Base-by-base conservation (phyloP, 2,113 vertebrate species). In the Alouatta palliata region DNA sequence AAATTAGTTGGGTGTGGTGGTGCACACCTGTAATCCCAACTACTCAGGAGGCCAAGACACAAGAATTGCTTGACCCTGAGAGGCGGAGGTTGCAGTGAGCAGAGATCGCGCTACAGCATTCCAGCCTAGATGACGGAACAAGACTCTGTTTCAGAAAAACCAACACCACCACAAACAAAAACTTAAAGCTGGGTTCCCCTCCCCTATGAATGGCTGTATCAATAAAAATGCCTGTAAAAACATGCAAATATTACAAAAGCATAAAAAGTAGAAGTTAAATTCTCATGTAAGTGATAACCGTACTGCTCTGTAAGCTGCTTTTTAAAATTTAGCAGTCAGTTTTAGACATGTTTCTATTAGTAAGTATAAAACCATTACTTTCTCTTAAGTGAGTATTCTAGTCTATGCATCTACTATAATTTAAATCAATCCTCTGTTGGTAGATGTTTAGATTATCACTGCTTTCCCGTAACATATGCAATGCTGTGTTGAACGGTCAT, bases 211-310 rank as follows among this genome's bases (percentile, higher is more conserved):
- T 0, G 70, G 79, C 47, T 73, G 7, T 90, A 84, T 58, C 43
- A 64, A 35, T 43, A 87, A 37, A 90, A 19, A 56, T 13, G 64
- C 30, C 70, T 92, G 21, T 45, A 79, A 87, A 95, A 94, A 52
- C 23, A 92, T 6, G 35, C 5, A 90, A 95, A 88, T 32, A 96
- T 58, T 87, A 64, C 13, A 87, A 93, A 80, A 76, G 32, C 17
- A 56, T 83, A 89, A 85, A 82, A 92, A 23, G 19, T n/a, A 82
- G 21, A 91, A 92, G 40, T 76, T 5, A 91, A 94, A 96, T 77
- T 87, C 6, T 90, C 73, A 47, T 32, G 5, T 5, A 89, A 90
- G 68, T 70, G 68, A 37, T 20, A 70, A 70, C 35, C 17, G 20
- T 82, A 95, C 7, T 54, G 25, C 58, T 95, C 35, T 73, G 20